Evolutionary conservation across 1,140 invertebrate genomes (phyloP).

Genomic region (Brachystomella parvula): DNA sequence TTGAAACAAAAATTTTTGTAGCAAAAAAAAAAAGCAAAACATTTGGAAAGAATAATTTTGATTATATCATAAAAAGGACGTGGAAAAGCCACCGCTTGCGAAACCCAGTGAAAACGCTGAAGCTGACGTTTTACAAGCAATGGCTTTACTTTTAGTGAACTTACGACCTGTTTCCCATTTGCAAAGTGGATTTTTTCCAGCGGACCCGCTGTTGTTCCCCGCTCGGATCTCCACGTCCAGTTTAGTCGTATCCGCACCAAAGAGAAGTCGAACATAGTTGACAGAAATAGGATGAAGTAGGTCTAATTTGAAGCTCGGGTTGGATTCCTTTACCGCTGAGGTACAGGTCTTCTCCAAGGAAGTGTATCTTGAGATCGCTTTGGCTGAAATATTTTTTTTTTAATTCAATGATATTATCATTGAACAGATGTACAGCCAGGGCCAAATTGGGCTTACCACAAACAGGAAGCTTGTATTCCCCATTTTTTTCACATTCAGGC

Average conservation of each 20-base stretch:
- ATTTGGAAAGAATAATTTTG: neutral
- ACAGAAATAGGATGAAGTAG: neutral
- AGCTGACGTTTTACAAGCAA: no score
- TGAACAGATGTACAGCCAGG: neutral
- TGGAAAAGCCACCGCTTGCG: no score
- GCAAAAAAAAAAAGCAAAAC: no score
- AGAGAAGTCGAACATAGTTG: neutral
- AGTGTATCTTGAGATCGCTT: neutral
- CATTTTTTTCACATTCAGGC: neutral
- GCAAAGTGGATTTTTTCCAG: conserved; percentile 12
- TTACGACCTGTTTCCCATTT: conserved; percentile 3
- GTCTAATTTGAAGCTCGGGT: neutral
- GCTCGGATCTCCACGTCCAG: conserved; percentile 10
- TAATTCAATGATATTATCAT: neutral
- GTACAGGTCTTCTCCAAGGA: neutral
- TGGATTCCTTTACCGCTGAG: neutral
- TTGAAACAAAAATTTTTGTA: no score
- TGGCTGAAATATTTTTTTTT: neutral
- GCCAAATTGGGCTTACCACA: neutral
- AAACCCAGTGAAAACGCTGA: no score
- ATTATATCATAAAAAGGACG: neutral
- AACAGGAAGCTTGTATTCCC: neutral
- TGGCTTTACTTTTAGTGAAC: neutral
- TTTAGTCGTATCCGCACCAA: neutral
- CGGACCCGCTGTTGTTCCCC: neutral